Conservation (phyloP, 2,113 vertebrate genomes). For the Butastur rufipennis region DNA sequence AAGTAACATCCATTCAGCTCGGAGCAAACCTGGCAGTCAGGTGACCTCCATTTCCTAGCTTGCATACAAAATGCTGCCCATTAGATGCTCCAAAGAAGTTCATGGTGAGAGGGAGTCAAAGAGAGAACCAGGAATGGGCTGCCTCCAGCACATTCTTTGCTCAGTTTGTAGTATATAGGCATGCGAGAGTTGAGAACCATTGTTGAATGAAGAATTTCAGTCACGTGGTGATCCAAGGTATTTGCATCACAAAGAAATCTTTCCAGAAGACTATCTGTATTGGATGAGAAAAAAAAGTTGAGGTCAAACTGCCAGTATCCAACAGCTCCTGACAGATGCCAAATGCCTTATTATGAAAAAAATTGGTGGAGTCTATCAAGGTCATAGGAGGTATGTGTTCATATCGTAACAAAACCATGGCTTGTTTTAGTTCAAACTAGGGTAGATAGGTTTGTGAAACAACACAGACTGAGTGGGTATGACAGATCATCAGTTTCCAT, state of each 20-base stretch:
- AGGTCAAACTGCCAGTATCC: background rate
- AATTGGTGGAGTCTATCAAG: background rate
- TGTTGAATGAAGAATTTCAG: background rate
- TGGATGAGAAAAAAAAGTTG: background rate
- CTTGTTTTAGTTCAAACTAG: background rate
- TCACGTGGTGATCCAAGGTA: background rate
- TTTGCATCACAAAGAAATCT: background rate
- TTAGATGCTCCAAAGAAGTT: rapidly evolving
- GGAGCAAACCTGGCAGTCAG: background rate
- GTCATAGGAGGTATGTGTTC: rapidly evolving
- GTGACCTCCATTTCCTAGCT: background rate
- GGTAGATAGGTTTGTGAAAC: background rate
- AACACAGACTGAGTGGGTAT: too few species aligned
- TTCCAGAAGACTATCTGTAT: background rate
- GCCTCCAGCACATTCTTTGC: background rate
- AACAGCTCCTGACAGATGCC: background rate
- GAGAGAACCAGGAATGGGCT: background rate
- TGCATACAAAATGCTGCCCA: background rate
- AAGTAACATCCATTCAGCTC: background rate
- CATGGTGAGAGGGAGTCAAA: background rate
- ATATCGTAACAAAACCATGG: background rate
- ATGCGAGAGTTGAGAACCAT: background rate
- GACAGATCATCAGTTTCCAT: background rate
- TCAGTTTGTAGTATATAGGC: background rate
- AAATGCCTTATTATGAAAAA: background rate